Base-by-base conservation (phyloP, 2,888 invertebrate species). In the Dryococelus australis region DNA sequence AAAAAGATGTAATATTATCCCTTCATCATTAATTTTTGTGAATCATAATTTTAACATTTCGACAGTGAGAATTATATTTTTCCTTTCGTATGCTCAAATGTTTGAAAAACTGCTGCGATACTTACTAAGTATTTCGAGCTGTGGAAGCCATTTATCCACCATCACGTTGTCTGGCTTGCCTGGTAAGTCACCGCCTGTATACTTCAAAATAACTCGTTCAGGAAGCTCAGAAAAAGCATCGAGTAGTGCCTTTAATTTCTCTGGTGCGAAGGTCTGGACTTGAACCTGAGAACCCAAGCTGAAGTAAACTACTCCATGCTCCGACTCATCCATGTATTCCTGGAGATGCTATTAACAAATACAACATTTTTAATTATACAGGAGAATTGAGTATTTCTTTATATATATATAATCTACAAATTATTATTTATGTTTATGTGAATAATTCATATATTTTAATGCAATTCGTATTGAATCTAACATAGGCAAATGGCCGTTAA, bases 61-160 rank as follows among this genome's bases (percentile, higher is more conserved):
- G 35, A 35, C 35, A 35, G 35, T 35, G 35, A 35, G 35, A 35
- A 35, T 35, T 35, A n/a, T 35, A 35, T 35, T 35, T 35, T 35
- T 35, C 4, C 35, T 35, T 35, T 35, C 13, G 4, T 51, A 12
- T 16, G 8, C 51, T 16, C 2, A 51, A 6, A 6, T 51, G 51
- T 51, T 4, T 35, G 35, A 35, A 35, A 35, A 3, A 35, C 35
- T 47, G 47, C 47, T 5, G 4, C 8, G 47, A 47, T 85, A 78
- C 87, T 81, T 83, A 87, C 87, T 83, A 87, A 97, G 92, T 90
- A 97, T 93, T 91, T 96, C 96, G 90, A 95, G 95, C 91, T 97
- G 97, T 0, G 97, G 97, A 90, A 96, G 91, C 96, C 96, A 97
- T 88, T 93, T 94, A 81, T 93, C 93, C 10, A 94, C 91, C 91